Base-by-base conservation (phyloP, 2,797 vertebrate genomes). In the Micrastur ruficollis region DNA sequence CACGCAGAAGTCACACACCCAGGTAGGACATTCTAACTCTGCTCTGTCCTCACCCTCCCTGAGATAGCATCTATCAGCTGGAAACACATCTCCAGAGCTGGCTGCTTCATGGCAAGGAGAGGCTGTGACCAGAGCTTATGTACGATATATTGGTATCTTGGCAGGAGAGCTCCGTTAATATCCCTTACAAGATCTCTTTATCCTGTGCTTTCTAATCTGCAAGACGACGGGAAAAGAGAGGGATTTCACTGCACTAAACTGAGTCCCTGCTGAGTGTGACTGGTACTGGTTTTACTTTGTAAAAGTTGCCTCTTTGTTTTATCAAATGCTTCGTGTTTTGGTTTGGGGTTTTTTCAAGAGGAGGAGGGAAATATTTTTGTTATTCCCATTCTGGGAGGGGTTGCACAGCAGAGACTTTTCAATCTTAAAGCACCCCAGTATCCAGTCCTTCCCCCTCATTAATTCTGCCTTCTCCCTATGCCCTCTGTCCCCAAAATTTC, bases 121-220 rank as follows among this genome's bases (percentile, higher is more conserved):
- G 44, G 32, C 76, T 90, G 68, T 42, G 62, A 79, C 58, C 47
- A 72, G 42, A 55, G 49, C 36, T 89, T 42, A n/a, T 19, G 32
- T 34, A 40, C 1, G 2, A 4, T 68, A 84, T 67, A 81, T 72
- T 8, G 9, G 17, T 89, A 73, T 89, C 66, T 87, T 58, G 70
- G 63, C 74, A 84, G 71, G 68, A 92, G 63, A 86, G 49, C n/a
- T 94, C 81, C 0, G 0, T 56, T 90, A 92, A 90, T 92, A 89
- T 50, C 71, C 59, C 63, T 46, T 49, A 67, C 49, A 86, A 83
- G 67, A 82, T 92, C 67, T 85, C 74, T 81, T 90, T 91, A 90
- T 93, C 67, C 74, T 26, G 5, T 90, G 71, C 56, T 59, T 93
- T 80, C 88, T 89, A 80, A 96, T 94, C 81, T 92, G 74, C 61